Percentiles rank a stretch among this genome's conserved stretches.
These are phyloP conservation scores for Henicopernis longicauda DNA, from an alignment of 2,113 vertebrate species.

Conservation along the genomic window DNA sequence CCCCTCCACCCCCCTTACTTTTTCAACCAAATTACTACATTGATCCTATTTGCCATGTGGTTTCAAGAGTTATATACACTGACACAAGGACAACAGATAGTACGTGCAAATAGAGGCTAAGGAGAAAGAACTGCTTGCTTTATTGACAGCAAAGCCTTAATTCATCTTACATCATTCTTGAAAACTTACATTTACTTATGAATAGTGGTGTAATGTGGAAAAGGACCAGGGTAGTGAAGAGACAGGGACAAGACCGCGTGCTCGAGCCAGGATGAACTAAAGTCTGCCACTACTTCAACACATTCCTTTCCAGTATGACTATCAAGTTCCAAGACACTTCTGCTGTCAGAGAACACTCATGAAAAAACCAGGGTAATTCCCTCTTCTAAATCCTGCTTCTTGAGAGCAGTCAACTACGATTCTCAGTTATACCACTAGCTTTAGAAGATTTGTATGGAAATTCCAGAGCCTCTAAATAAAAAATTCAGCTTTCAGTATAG, in stretches of 20 bases:
- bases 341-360: not conserved
- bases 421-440: not conserved
- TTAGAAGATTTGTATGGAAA: not conserved
- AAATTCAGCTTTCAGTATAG: not conserved
- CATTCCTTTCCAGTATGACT: not conserved
- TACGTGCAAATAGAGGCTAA: rapidly evolving
- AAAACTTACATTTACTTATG: not conserved
- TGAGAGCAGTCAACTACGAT: not conserved
- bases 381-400: not conserved
- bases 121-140: not conserved
- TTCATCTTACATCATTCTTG: not conserved
- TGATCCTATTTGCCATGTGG: rapidly evolving
- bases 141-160: not conserved
- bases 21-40: not conserved
- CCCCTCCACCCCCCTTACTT: not conserved
- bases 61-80: not conserved
- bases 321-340: not conserved
- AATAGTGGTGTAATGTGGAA: not conserved
- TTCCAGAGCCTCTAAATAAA: not conserved
- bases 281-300: not conserved
- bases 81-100: not conserved
- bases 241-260: not conserved
- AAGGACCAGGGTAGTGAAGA: not conserved
- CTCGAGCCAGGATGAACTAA: not conserved
- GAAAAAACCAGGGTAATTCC: not conserved